Evolutionary conservation across 1,140 invertebrate genomes (phyloP), one percentile per base, ranked within the genome.

Genomic region (Macrosteles quadrilineatus): DNA sequence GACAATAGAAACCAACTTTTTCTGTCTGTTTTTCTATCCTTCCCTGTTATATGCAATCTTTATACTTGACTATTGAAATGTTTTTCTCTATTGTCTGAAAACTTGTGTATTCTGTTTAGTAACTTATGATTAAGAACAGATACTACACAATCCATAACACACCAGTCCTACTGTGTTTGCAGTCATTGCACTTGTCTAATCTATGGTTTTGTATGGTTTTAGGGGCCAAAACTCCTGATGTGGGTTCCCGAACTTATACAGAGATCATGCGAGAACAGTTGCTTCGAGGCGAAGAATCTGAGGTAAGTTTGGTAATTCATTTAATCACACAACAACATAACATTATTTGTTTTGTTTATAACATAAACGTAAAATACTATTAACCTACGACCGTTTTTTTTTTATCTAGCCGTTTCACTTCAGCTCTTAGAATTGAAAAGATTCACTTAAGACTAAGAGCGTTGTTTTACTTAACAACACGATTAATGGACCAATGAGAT

Each of bases 211-310:
- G 4, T 68, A n/a, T 53, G 53, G 45, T 92, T 95, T 74, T 87
- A 98, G 96, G 97, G 84, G 98, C 97, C 12, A 98, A 98, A 85
- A 99, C 98, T 25, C 98, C 98, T 47, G 97, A 99, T 88, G 84
- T 94, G 72, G 90, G 92, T 69, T 93, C 94, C 9, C 87, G 97
- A 73, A 97, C 95, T 1, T 99, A 96, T 79, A 92, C 92, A n/a
- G 92, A 97, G 79, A 97, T 99, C 84, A 98, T 99, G 95, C 89
- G 90, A 78, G 97, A 99, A 79, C 93, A 97, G 77, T 86, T 91
- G 75, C 85, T 98, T 0, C 88, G 90, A 80, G 91, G 91, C 72
- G 91, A 97, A 86, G 94, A 97, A 85, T 89, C 87, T 75, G 90
- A 94, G 81, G 91, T 93, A 83, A 82, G 80, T 80, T 73, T 65